phyloP scores from a whole-genome alignment of 2,888 invertebrate genomes.

The Limnephilus lunatus region DNA sequence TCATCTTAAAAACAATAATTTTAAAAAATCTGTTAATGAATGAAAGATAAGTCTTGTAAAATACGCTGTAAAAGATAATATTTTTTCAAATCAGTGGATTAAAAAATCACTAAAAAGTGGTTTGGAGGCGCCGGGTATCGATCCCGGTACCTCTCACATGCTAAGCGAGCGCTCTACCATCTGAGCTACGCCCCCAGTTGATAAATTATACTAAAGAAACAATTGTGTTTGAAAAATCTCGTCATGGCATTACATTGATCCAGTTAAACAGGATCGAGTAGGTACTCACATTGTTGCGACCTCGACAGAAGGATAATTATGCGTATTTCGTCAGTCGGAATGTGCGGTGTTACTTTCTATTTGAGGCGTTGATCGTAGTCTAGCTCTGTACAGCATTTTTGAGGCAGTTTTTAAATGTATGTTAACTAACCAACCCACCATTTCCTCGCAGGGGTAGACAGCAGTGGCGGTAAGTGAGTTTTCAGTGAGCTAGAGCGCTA shows the following conservation, averaged over 20 bases:
- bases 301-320: neutral
- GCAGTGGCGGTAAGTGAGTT: too few species aligned
- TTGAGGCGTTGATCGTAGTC: neutral
- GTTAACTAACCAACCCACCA: too few species aligned
- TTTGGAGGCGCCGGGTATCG: slow-evolving; percentile 78
- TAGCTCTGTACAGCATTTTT: too few species aligned
- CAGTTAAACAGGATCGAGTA: neutral
- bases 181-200: slow-evolving; percentile 77
- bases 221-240: neutral
- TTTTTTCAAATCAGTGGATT: too few species aligned
- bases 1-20: too few species aligned
- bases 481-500: too few species aligned
- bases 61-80: too few species aligned
- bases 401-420: too few species aligned
- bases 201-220: neutral
- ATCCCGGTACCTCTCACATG: slow-evolving; percentile 79
- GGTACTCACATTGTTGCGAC: neutral
- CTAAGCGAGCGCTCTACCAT: slow-evolving; percentile 79
- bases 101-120: neutral
- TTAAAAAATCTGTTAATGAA: too few species aligned
- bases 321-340: neutral
- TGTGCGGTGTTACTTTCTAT: neutral
- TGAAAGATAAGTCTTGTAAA: too few species aligned
- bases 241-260: neutral
- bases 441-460: too few species aligned